These are phyloP conservation scores for Cuculus canorus DNA, from an alignment of 2,797 vertebrate species.

Conservation along the genomic window DNA sequence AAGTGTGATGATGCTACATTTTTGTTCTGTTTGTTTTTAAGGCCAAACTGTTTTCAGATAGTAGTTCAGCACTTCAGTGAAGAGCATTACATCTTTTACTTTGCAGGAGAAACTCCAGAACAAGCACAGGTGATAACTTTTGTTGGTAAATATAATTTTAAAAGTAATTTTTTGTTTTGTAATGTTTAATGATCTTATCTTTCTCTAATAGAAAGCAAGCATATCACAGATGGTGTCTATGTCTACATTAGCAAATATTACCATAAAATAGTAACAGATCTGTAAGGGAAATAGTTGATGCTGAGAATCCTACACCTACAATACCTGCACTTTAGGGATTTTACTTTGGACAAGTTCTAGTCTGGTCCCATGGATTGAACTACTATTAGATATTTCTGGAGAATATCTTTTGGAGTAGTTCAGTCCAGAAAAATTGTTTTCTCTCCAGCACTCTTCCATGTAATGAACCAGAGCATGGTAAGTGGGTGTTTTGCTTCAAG, in stretches of 20 bases:
- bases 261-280: not conserved
- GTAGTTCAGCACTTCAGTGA: conserved; percentile 99
- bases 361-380: not conserved
- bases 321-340: not conserved
- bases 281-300: not conserved
- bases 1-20: not conserved
- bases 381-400: conserved; percentile 3
- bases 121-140: conserved; percentile 89
- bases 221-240: not conserved
- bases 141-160: not conserved
- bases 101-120: conserved; percentile 94
- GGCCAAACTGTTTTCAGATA: conserved; percentile 99
- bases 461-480: not conserved
- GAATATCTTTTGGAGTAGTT: conserved; percentile 6
- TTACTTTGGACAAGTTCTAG: not conserved
- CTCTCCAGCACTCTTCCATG: not conserved
- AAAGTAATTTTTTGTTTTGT: not conserved
- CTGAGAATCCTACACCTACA: not conserved
- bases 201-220: not conserved
- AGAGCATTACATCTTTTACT: conserved; percentile 99
- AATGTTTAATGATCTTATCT: not conserved
- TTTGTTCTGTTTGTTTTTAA: conserved; percentile 74
- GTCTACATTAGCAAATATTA: not conserved
- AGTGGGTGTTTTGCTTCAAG: conserved; percentile 6
- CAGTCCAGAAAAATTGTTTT: not conserved